Evolutionary conservation across 2,888 invertebrate species (phyloP).

Genomic region (Lithosia quadra): DNA sequence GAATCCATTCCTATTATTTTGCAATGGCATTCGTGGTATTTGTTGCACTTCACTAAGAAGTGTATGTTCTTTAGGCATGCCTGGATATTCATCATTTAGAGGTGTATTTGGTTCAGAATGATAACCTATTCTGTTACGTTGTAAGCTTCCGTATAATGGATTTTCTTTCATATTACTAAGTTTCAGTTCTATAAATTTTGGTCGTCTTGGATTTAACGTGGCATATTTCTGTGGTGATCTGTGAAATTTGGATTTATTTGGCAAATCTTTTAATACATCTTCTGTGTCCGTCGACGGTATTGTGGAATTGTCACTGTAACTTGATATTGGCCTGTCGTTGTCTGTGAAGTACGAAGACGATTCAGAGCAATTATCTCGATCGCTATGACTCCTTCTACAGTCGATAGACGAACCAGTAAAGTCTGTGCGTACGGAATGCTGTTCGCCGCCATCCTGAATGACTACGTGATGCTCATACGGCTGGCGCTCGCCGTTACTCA

Average conservation of each 20-base stretch:
- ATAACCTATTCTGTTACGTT: slow-evolving; percentile 80
- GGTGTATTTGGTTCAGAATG: slow-evolving; percentile 85
- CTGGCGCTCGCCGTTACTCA: slow-evolving; percentile 78
- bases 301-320: slow-evolving; percentile 84
- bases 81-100: slow-evolving; percentile 68
- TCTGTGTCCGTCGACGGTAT: slow-evolving; percentile 84
- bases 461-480: slow-evolving; percentile 73
- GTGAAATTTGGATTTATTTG: slow-evolving; percentile 81
- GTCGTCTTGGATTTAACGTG: slow-evolving; percentile 80
- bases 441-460: slow-evolving; percentile 78
- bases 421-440: slow-evolving; percentile 81
- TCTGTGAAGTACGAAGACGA: slow-evolving; percentile 83
- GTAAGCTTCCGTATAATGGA: slow-evolving; percentile 75
- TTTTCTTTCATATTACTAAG: slow-evolving; percentile 68
- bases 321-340: slow-evolving; percentile 83
- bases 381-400: slow-evolving; percentile 81
- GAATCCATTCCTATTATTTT: slow-evolving; percentile 80
- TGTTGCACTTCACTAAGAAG: slow-evolving; percentile 78
- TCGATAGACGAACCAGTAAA: slow-evolving; percentile 77
- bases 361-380: slow-evolving; percentile 85
- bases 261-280: slow-evolving; percentile 82
- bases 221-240: slow-evolving; percentile 84
- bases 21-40: slow-evolving; percentile 81
- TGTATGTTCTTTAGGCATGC: slow-evolving; percentile 70
- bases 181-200: slow-evolving; percentile 82